phyloP scores from a whole-genome alignment of 1,140 invertebrate species.

The Drosophila athabasca region DNA sequence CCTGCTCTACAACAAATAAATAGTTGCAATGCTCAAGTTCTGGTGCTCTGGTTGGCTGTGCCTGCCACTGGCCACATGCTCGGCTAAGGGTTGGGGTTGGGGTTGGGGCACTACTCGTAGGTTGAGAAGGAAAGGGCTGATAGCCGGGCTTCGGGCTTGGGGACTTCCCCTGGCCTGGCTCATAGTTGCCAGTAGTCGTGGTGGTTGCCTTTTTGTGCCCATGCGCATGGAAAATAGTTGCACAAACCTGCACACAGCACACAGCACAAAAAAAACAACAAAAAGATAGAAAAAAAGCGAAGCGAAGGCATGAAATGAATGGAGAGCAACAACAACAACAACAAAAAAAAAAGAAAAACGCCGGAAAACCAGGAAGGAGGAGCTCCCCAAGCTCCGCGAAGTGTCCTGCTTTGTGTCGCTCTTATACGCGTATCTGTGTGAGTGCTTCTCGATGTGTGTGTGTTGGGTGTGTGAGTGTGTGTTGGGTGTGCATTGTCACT shows the following conservation, averaged over 20 bases:
- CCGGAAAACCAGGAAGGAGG: constrained; percentile 45
- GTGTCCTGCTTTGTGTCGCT: constrained; percentile 39
- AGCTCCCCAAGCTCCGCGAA: constrained; percentile 22
- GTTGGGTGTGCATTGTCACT: constrained; percentile 48
- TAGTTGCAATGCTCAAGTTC: constrained; percentile 77
- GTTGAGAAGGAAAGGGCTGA: background rate
- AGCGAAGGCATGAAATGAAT: constrained; percentile 37
- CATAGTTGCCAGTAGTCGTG: constrained; percentile 36
- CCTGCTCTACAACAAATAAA: constrained; percentile 63
- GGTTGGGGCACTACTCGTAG: background rate
- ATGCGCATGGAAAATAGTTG: constrained; percentile 82
- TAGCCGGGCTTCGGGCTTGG: constrained; percentile 17
- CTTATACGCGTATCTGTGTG: background rate
- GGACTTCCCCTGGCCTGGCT: constrained; percentile 24
- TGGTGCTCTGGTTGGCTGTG: constrained; percentile 75
- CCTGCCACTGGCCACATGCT: constrained; percentile 56
- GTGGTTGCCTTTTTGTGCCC: constrained; percentile 76
- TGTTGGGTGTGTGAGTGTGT: constrained; percentile 35
- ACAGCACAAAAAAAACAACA: background rate
- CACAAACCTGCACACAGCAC: constrained; percentile 71
- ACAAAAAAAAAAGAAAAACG: constrained; percentile 31
- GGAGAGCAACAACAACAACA: constrained; percentile 7
- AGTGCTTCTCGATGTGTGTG: constrained; percentile 6
- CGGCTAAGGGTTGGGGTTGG: constrained; percentile 34
- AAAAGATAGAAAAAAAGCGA: constrained; percentile 27